These are phyloP conservation scores for Polia nebulosa DNA, from an alignment of 2,888 invertebrate species.

Conservation along the genomic window DNA sequence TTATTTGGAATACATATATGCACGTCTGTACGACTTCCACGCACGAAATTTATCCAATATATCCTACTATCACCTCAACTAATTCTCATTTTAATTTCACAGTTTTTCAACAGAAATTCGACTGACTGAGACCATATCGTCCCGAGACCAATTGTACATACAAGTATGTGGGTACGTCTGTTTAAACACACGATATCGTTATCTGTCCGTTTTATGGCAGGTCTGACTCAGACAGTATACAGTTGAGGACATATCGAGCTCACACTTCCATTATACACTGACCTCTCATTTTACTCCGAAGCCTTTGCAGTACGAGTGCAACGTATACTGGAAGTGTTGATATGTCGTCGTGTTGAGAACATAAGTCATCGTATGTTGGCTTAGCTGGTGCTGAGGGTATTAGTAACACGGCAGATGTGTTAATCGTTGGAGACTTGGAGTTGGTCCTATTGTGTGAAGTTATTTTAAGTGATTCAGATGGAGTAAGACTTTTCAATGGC, in stretches of 20 bases:
- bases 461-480: conserved; percentile 9
- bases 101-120: conserved; percentile 41
- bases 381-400: conserved; percentile 35
- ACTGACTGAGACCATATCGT: conserved; percentile 40
- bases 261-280: conserved; percentile 1
- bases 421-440: conserved; percentile 26
- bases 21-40: not conserved
- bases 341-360: conserved; percentile 30
- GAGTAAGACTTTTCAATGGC: not conserved
- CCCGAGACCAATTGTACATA: conserved; percentile 65
- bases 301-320: not conserved
- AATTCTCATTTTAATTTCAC: conserved; percentile 18
- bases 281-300: not conserved
- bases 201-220: conserved; percentile 76
- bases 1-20: not conserved
- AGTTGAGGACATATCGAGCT: conserved; percentile 52
- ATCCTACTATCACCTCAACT: not conserved
- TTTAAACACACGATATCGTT: conserved; percentile 78
- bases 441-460: not conserved
- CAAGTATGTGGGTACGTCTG: conserved; percentile 65
- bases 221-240: conserved; percentile 73
- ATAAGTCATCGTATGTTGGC: conserved; percentile 53
- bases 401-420: conserved; percentile 47
- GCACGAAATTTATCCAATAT: not conserved
- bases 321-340: not conserved